Conservation (phyloP, 2,113 vertebrate genomes). For the Thermophis baileyi region DNA sequence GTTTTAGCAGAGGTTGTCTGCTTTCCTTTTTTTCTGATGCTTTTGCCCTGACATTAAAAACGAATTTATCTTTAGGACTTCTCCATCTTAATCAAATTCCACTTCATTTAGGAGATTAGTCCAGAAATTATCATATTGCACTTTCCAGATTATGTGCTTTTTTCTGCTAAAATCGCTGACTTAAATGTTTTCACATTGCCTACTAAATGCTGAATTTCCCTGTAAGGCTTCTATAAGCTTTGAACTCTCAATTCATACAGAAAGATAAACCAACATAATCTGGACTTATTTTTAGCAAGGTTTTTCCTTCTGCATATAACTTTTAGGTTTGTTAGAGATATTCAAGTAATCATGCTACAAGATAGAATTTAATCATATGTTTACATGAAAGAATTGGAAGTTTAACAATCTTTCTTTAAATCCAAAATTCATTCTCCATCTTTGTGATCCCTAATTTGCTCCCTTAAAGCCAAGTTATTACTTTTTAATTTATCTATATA, state of each 20-base stretch:
- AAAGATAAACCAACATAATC: neutral
- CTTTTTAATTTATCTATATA: neutral
- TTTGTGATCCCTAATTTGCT: neutral
- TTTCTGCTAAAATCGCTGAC: neutral
- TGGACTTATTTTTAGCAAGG: neutral
- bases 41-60: neutral
- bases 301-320: neutral
- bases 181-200: neutral
- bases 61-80: neutral
- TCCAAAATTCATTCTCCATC: neutral
- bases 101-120: neutral
- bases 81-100: neutral
- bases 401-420: neutral
- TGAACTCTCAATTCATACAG: neutral
- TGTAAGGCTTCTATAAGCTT: neutral
- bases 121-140: neutral
- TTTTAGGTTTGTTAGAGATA: neutral
- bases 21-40: neutral
- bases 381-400: neutral
- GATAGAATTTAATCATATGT: neutral
- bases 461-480: neutral
- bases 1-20: neutral
- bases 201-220: neutral
- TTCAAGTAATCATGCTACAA: neutral
- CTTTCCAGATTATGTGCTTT: neutral